Evolutionary conservation across 2,797 vertebrate genomes (phyloP).

Genomic region (Pipistrellus kuhlii): DNA sequence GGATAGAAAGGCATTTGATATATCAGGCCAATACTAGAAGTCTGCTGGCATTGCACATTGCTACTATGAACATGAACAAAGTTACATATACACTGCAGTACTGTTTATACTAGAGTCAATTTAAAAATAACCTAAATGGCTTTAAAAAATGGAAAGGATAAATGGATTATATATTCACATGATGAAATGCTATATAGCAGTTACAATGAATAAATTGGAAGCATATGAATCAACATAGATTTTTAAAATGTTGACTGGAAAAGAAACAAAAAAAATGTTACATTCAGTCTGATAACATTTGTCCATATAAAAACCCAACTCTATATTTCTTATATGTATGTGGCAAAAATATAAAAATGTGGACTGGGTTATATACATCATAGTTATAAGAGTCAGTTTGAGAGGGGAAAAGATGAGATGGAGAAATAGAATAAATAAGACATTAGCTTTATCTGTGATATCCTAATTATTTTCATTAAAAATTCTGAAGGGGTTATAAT

Average conservation of each 20-base stretch:
- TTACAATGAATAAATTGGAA: not conserved
- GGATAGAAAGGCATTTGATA: not conserved
- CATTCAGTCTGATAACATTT: not conserved
- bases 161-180: not conserved
- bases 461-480: slow-evolving; percentile 37
- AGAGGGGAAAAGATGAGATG: not conserved
- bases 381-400: not conserved
- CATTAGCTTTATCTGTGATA: not conserved
- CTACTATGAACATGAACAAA: not conserved
- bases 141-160: slow-evolving; percentile 17
- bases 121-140: not conserved
- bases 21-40: not conserved
- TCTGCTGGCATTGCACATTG: not conserved
- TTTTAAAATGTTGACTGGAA: not conserved
- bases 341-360: slow-evolving; percentile 39
- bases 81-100: not conserved
- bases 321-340: not conserved
- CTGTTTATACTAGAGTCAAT: not conserved
- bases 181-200: not conserved
- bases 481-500: slow-evolving; percentile 4
- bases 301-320: slow-evolving; percentile 1
- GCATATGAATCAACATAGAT: not conserved
- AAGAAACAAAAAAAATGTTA: slow-evolving; percentile 27
- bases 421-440: not conserved
- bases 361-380: not conserved